A percentile compares a stretch with the other conserved stretches of the same genome.
phyloP scores from a whole-genome alignment of 2,797 vertebrate species.

The Pelobates cultripes region DNA sequence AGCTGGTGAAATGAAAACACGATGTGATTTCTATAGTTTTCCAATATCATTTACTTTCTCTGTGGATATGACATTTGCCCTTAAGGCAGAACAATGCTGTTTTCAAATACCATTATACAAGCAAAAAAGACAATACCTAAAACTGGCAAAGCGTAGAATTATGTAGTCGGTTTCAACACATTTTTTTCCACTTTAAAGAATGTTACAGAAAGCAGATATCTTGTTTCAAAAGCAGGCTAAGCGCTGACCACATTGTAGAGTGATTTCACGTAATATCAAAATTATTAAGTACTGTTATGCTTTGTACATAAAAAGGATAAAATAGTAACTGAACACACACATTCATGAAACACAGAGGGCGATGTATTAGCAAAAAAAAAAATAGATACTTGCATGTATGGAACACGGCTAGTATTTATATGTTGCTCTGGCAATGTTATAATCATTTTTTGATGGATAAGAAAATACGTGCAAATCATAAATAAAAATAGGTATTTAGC shows the following conservation, averaged over 20 bases:
- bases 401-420: too few relatives aligned
- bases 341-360: too few relatives aligned
- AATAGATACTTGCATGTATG: too few relatives aligned
- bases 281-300: background rate
- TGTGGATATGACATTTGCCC: slow-evolving; percentile 11
- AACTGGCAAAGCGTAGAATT: slow-evolving; percentile 19
- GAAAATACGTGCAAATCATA: too few relatives aligned
- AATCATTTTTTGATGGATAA: too few relatives aligned
- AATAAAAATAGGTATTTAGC: too few relatives aligned
- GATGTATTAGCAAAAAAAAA: too few relatives aligned
- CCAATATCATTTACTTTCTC: background rate
- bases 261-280: background rate
- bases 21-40: background rate
- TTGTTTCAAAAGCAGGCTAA: background rate
- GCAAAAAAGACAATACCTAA: slow-evolving; percentile 39
- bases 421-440: too few relatives aligned
- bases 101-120: slow-evolving; percentile 21
- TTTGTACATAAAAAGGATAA: background rate
- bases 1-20: slow-evolving; percentile 19
- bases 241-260: background rate
- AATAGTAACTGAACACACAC: too few relatives aligned
- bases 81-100: slow-evolving; percentile 26
- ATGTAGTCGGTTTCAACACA: slow-evolving; percentile 22
- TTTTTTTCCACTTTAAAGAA: slow-evolving; percentile 5
- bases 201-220: background rate